Evolutionary conservation across 2,113 vertebrate species (phyloP), one percentile per base, ranked within the genome.

Genomic region (Tyto alba): DNA sequence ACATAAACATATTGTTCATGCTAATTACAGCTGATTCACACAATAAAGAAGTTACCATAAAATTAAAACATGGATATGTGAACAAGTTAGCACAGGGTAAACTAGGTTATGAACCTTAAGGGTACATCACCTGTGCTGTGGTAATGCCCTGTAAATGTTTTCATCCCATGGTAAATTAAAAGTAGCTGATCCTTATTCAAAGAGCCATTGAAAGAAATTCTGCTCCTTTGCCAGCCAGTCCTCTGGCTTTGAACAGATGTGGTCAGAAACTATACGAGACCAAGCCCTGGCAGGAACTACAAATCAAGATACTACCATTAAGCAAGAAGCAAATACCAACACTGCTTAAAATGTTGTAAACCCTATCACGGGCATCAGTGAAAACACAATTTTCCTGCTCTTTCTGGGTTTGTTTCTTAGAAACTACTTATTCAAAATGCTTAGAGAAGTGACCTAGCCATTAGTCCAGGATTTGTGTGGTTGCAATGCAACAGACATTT

Each of bases 121-220:
- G 93, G 73, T 89, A 60, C 93, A 91, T 96, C 89, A 95, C 89
- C 89, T 94, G 91, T 72, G 89, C 91, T 75, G 80, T 26, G 48
- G 84, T 76, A 89, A 91, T 0, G 0, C 68, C 27, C 16, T 7
- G 26, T 25, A 89, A 89, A 89, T 45, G 73, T 89, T 91, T 91
- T 77, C 73, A 74, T 29, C 60, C 79, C 88, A 72, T 30, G 79
- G 76, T 78, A 93, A 91, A 95, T 89, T 63, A 76, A 56, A 85
- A 90, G 75, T 94, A 95, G 92, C 79, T 94, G 92, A 92, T 94
- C 85, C 88, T 80, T 84, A 90, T 48, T 94, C 63, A 86, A 90
- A 96, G 93, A 77, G 60, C 89, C 86, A 82, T n/a, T 93, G 92
- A 96, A 95, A 86, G 83, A 74, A 95, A 90, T 93, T 34, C 79